These are phyloP conservation scores for Asarcornis scutulata DNA, from an alignment of 2,113 vertebrate species.

Conservation along the genomic window DNA sequence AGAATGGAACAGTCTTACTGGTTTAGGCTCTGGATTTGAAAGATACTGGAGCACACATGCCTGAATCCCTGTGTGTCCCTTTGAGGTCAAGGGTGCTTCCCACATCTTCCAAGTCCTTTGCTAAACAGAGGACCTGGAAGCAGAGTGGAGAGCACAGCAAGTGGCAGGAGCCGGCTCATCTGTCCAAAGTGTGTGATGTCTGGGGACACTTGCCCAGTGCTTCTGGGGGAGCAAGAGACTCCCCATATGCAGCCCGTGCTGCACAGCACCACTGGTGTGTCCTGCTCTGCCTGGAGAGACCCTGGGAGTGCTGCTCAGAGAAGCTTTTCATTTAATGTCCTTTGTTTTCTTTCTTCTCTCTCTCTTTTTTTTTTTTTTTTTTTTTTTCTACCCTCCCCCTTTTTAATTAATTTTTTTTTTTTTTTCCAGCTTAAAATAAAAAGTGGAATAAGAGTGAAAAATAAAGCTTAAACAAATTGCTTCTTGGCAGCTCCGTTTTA, in stretches of 20 bases:
- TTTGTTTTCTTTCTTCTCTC: background rate
- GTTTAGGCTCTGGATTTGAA: background rate
- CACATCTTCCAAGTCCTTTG: background rate
- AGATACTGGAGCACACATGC: accelerated
- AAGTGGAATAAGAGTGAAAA: background rate
- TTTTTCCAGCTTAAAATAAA: background rate
- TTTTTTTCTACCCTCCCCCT: background rate
- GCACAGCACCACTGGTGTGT: background rate
- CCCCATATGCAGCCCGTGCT: accelerated
- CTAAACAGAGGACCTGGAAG: background rate
- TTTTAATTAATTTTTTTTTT: background rate
- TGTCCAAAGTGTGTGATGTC: accelerated
- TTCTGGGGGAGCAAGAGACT: background rate
- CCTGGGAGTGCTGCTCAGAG: accelerated
- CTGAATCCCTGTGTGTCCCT: background rate
- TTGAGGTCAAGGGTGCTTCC: background rate
- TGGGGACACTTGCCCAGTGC: background rate
- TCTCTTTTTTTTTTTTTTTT: background rate
- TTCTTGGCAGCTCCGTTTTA: background rate
- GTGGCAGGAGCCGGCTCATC: background rate
- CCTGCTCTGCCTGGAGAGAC: background rate
- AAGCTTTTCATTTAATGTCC: background rate
- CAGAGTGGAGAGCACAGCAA: background rate
- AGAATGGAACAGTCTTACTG: background rate
- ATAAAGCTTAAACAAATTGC: background rate